These are phyloP conservation scores for Elaphurus davidianus DNA, from an alignment of 2,113 vertebrate genomes.

Conservation along the genomic window DNA sequence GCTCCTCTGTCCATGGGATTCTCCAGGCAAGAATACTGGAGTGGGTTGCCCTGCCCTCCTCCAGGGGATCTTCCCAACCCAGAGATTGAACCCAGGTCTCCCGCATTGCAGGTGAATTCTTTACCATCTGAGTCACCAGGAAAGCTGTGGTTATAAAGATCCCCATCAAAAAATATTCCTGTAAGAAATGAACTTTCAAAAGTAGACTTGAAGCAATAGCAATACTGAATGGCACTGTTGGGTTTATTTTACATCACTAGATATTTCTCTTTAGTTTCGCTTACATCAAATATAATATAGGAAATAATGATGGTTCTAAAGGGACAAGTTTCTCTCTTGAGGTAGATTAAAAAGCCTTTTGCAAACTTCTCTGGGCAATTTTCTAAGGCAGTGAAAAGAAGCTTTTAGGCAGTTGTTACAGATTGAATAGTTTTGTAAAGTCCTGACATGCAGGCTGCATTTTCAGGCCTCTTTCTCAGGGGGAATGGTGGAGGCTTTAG, in stretches of 20 bases:
- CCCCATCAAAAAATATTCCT: neutral
- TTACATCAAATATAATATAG: neutral
- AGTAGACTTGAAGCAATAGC: neutral
- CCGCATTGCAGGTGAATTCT: neutral
- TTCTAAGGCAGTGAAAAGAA: neutral
- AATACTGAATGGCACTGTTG: neutral
- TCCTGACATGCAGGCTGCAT: neutral
- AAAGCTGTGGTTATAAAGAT: neutral
- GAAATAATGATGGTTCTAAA: neutral
- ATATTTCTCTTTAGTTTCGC: neutral
- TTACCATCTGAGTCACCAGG: neutral
- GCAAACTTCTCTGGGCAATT: neutral
- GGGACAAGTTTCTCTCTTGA: neutral
- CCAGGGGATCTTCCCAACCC: neutral
- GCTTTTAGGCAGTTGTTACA: neutral
- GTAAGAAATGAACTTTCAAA: neutral
- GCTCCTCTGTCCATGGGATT: neutral
- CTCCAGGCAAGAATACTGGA: neutral
- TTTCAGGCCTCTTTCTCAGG: neutral
- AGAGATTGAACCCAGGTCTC: neutral
- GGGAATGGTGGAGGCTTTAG: neutral
- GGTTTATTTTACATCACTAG: neutral
- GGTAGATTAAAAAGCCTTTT: neutral
- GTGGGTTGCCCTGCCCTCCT: neutral
- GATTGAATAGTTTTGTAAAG: neutral